Evolutionary conservation across 2,888 invertebrate species (phyloP).

Genomic region (Flexamia atlantica): DNA sequence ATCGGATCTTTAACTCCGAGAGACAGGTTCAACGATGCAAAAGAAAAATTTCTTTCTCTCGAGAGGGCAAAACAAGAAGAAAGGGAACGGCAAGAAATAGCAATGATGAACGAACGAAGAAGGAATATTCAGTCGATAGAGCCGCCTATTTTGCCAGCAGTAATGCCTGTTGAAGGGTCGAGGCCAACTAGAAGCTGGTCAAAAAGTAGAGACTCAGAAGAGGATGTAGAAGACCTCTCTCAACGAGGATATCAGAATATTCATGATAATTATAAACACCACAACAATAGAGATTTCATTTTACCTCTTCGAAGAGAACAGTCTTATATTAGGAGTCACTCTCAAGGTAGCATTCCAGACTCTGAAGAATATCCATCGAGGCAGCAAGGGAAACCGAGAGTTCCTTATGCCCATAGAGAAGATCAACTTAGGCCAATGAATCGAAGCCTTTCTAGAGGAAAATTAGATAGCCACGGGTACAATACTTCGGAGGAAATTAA

Average conservation of each 20-base stretch:
- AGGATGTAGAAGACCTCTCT: constrained; percentile 63
- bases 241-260: constrained; percentile 57
- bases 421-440: constrained; percentile 24
- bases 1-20: constrained; percentile 68
- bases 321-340: constrained; percentile 56
- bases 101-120: constrained; percentile 69
- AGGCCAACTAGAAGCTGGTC: constrained; percentile 63
- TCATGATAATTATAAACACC: constrained; percentile 61
- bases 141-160: constrained; percentile 64
- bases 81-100: constrained; percentile 75
- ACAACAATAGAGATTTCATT: constrained; percentile 60
- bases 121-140: constrained; percentile 59
- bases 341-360: constrained; percentile 56
- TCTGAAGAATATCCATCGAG: constrained; percentile 15
- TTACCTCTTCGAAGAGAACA: constrained; percentile 52
- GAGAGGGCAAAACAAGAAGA: constrained; percentile 83
- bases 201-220: constrained; percentile 64
- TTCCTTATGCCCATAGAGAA: constrained; percentile 33
- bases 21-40: constrained; percentile 84
- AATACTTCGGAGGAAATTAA: background rate
- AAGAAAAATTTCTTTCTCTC: constrained; percentile 90
- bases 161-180: constrained; percentile 47
- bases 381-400: constrained; percentile 28
- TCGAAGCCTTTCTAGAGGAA: constrained; percentile 37
- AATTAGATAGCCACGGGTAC: constrained; percentile 40